Evolutionary conservation across 2,797 vertebrate species (phyloP).

Genomic region (Leucoraja ocellata): DNA sequence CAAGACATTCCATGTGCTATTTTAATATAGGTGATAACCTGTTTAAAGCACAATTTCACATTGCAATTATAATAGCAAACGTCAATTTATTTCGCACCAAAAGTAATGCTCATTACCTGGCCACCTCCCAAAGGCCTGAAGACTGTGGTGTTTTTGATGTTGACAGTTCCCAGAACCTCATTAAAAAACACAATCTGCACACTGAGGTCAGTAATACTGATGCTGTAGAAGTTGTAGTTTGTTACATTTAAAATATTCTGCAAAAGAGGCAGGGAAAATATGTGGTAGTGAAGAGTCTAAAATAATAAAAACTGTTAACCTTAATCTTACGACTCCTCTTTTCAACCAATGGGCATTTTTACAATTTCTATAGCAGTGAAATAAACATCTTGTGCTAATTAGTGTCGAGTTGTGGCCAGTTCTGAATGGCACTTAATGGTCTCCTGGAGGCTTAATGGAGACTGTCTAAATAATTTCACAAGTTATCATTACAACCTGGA

Average conservation of each 20-base stretch:
- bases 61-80: neutral
- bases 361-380: neutral
- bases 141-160: slow-evolving; percentile 53
- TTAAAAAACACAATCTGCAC: slow-evolving; percentile 63
- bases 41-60: neutral
- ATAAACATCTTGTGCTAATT: neutral
- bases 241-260: slow-evolving; percentile 74
- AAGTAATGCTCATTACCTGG: slow-evolving; percentile 53
- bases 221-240: slow-evolving; percentile 71
- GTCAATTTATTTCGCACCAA: neutral
- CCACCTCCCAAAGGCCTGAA: slow-evolving; percentile 57
- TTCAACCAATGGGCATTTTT: neutral
- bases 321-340: neutral
- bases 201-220: slow-evolving; percentile 58
- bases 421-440: neutral
- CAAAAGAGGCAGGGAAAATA: slow-evolving; percentile 23
- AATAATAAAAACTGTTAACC: neutral
- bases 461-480: neutral
- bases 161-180: slow-evolving; percentile 61
- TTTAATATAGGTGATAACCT: neutral
- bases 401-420: neutral
- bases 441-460: neutral
- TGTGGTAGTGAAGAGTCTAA: neutral
- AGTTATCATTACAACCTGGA: neutral
- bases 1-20: neutral